Base-by-base conservation (phyloP, 2,888 invertebrate species). In the Hipparchia semele region DNA sequence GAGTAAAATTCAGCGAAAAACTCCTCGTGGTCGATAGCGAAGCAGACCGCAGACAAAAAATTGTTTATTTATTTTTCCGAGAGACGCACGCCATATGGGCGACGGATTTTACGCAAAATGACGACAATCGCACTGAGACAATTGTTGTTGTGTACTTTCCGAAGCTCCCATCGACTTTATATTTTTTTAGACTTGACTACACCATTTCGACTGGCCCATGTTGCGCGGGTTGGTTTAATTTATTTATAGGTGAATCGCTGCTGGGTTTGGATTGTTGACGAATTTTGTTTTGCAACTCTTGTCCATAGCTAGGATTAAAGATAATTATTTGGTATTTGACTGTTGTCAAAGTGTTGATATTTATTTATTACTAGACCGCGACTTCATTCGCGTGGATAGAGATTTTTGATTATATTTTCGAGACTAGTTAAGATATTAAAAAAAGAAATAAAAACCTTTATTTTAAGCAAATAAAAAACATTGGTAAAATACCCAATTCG, bases 41-140 rank as follows among this genome's bases (percentile, higher is more conserved):
- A 73, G 71, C 71, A 75, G 72, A 76, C 73, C 74, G 58, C 75
- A 76, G 68, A 60, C 61, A 67, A 73, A 72, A 71, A 74, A 65
- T 73, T 73, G 74, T 88, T 87, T 89, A 83, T 88, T 88, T 89
- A 84, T 70, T 70, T 87, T 86, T 86, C 80, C 75, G 62, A 79
- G 85, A 86, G 86, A 91, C 91, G 92, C 91, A 91, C 83, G 88
- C 86, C 93, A 93, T 87, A 87, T 90, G 92, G 90, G 78, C 79
- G 80, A 86, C 82, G 85, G 81, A 80, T 81, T 79, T 80, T 85
- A 91, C 90, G 91, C 91, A 92, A 91, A 92, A 92, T 91, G 86
- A 92, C 89, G 82, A 92, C 87, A 86, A 88, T 87, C 80, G 81
- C 76, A 79, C 83, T 78, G 80, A 80, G 83, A 90, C 91, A 88